phyloP scores from a whole-genome alignment of 2,888 invertebrate species.

The Elmis aenea region DNA sequence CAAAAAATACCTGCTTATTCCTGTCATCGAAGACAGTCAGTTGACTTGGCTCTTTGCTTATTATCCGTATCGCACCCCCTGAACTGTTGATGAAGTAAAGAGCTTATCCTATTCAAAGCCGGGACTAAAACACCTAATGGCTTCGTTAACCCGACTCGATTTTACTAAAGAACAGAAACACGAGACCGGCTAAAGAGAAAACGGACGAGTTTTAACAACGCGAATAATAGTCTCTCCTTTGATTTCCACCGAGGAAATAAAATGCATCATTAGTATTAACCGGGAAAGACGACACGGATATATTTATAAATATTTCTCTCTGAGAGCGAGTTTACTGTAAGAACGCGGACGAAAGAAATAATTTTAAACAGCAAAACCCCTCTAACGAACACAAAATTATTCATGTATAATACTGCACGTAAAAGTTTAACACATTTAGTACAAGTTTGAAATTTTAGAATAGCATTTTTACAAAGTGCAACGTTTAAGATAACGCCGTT shows the following conservation, averaged over 20 bases:
- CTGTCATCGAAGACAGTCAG: conserved; percentile 5
- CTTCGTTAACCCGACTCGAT: conserved; percentile 25
- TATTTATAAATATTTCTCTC: no score
- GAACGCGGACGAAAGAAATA: no score
- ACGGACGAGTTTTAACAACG: conserved; percentile 11
- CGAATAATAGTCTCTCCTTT: conserved; percentile 10
- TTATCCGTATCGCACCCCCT: conserved; percentile 14
- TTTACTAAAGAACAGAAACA: conserved; percentile 11
- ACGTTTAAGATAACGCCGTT: no score
- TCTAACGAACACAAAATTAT: no score
- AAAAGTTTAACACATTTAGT: no score
- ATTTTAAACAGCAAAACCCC: no score
- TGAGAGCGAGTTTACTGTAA: no score
- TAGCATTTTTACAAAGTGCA: no score
- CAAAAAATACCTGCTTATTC: conserved; percentile 13
- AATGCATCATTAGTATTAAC: conserved; percentile 13
- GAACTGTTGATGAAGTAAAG: conserved; percentile 21
- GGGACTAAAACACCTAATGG: conserved; percentile 22
- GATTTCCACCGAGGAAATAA: conserved; percentile 9
- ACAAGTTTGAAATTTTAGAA: no score
- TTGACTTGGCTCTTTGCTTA: conserved; percentile 12
- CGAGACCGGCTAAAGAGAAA: conserved; percentile 6
- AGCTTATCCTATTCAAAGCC: conserved; percentile 19
- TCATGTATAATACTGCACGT: no score
- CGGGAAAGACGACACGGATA: no score